Evolutionary conservation across 2,797 vertebrate species (phyloP), one percentile per base, ranked within the genome.

Genomic region (Acestrorhynchus altus): DNA sequence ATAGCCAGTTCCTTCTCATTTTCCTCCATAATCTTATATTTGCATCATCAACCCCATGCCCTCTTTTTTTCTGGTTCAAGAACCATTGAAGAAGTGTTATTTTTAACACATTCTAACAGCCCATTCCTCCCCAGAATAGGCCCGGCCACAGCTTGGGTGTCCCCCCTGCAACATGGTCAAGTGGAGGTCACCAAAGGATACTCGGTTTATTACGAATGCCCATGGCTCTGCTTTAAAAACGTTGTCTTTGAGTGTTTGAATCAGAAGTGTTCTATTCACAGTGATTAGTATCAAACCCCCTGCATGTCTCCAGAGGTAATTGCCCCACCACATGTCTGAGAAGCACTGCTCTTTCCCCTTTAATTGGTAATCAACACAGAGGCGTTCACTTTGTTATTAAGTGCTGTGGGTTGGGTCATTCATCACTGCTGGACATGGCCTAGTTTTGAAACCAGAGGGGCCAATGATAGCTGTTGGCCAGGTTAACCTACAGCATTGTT

Each of bases 291-390:
- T 70, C 26, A 65, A 60, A 35, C n/a, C 11, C 8, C 51, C 31
- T 24, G 10, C 6, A 1, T 6, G 44, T 31, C 64, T 47, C 16
- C 52, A 44, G 31, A 57, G 31, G 68, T 66, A 66, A 49, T 24
- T 35, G 52, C 13, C 40, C 5, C 28, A 35, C 18, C 24, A 39
- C 18, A 39, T 72, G 52, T 79, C 68, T 26, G 46, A 66, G 24
- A 64, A 56, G 10, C 22, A 28, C 31, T 73, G 70, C 42, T 77
- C 20, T 39, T 69, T 66, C 46, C n/a, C 26, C 47, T 75, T 64
- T 77, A 31, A 80, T 47, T 65, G 44, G 26, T 79, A 74, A 81
- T 68, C 66, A 78, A 57, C 57, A 71, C 47, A 13, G 39, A 66
- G 35, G 47, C 57, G 35, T 64, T 49, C 9, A n/a, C 72, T 68